phyloP scores from a whole-genome alignment of 2,797 vertebrate genomes.

The Pantherophis alleghaniensis region DNA sequence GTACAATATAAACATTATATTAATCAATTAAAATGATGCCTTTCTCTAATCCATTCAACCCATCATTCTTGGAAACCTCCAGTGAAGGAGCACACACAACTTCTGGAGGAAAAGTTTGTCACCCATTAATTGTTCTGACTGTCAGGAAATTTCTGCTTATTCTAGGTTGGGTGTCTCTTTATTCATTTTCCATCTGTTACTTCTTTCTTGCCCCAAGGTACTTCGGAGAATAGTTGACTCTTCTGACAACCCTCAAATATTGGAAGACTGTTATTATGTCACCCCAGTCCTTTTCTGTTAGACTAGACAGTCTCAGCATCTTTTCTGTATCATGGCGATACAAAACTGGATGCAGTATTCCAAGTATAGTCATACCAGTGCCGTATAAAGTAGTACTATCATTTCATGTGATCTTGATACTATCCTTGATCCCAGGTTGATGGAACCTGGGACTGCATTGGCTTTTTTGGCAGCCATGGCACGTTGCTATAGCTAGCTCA shows the following conservation, averaged over 20 bases:
- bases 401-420: background rate
- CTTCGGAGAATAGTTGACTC: background rate
- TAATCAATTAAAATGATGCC: background rate
- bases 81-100: background rate
- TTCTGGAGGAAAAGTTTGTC: background rate
- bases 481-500: background rate
- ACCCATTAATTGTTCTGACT: background rate
- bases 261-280: background rate
- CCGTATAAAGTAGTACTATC: background rate
- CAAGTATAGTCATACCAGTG: background rate
- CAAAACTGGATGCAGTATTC: background rate
- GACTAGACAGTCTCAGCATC: background rate
- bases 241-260: background rate
- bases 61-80: background rate
- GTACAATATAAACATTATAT: background rate
- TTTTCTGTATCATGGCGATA: background rate
- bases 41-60: background rate
- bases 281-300: background rate
- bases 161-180: background rate
- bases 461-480: background rate
- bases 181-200: background rate
- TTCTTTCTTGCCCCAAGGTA: background rate
- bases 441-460: background rate
- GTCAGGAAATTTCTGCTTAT: background rate
- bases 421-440: background rate